Evolutionary conservation across 1,140 invertebrate genomes (phyloP), one percentile per base, ranked within the genome.

Genomic region (fruit fly (Drosophila melanogaster)): DNA sequence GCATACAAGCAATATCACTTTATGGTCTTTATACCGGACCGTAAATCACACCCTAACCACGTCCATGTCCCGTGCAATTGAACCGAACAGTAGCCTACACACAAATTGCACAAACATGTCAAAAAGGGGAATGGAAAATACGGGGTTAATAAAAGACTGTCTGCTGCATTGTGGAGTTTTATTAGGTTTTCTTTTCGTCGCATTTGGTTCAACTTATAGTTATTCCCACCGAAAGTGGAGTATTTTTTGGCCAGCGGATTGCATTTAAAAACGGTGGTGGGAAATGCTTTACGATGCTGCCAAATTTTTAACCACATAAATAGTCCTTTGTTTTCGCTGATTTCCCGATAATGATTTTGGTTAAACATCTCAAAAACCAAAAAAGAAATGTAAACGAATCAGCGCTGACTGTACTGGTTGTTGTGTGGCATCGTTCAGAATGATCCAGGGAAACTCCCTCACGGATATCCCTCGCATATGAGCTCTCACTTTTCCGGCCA

Each of bases 331-430:
- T 22, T 47, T 19, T 51, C 7, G 46, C 56, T 57, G 53, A 57
- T 47, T 75, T 59, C 66, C 51, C 57, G 71, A 70, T 74, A 74
- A 74, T 74, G 71, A 70, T 64, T 47, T 70, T 11, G 14, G 24
- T 22, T 47, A 33, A 47, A 38, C 43, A 19, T 11, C 30, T 33
- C 22, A 5, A 14, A 44, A 47, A 8, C 40, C 57, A 72, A 58
- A 37, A 37, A 26, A 59, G 69, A 75, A 24, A 22, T 22, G 19
- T 60, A 71, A 67, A 51, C 46, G 60, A 70, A 62, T 81, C 53
- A 65, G 66, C 55, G 62, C 38, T 77, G 75, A 87, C 83, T 86
- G 79, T 86, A 85, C 81, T 33, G 61, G 17, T 40, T 66, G 35
- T 10, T 47, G 15, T 30, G 19, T 56, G 24, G 37, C 62, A 73